phyloP scores from a whole-genome alignment of 2,797 vertebrate genomes.

The Rhincodon typus region DNA sequence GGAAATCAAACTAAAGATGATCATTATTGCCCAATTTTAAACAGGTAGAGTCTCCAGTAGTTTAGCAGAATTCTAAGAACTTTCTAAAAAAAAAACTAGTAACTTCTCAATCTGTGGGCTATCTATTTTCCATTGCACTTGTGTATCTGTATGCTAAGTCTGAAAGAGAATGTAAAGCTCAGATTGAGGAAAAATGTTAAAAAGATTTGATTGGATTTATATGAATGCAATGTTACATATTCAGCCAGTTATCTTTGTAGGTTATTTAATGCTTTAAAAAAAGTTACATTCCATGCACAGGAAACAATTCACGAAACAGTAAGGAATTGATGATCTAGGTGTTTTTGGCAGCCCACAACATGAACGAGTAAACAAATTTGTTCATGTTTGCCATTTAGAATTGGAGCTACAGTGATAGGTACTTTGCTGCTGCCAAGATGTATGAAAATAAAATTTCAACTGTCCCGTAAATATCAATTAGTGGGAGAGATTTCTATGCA shows the following conservation, averaged over 20 bases:
- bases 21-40: background rate
- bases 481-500: too few relatives aligned
- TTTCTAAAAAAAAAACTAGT: background rate
- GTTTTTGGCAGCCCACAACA: background rate
- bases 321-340: background rate
- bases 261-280: background rate
- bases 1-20: background rate
- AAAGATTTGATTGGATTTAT: background rate
- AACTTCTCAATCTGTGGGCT: background rate
- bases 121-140: background rate
- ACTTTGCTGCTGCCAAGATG: too few relatives aligned
- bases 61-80: background rate
- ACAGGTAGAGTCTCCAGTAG: background rate
- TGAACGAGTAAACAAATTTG: background rate
- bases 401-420: background rate
- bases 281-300: background rate
- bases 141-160: background rate
- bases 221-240: background rate
- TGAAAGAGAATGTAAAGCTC: background rate
- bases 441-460: too few relatives aligned
- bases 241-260: background rate
- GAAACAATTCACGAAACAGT: background rate
- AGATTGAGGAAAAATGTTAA: background rate
- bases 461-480: too few relatives aligned
- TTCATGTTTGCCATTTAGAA: background rate